phyloP scores from a whole-genome alignment of 2,888 invertebrate species.

The Andrena bicolor region DNA sequence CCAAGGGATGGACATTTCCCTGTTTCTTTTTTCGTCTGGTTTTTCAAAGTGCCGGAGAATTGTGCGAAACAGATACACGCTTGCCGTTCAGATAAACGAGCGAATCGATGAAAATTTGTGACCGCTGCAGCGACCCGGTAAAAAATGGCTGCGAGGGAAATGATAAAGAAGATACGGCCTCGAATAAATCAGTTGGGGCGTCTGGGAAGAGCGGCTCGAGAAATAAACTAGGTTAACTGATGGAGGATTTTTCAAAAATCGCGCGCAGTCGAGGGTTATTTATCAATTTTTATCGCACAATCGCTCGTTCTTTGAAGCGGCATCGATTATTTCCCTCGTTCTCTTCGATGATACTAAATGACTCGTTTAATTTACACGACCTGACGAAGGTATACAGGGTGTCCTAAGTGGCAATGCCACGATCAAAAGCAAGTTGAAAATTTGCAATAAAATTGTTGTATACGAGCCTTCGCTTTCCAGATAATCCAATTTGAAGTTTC shows the following conservation, averaged over 20 bases:
- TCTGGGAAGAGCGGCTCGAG: not conserved
- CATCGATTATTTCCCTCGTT: slow-evolving; percentile 25
- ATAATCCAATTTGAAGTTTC: too few relatives aligned
- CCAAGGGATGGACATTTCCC: not conserved
- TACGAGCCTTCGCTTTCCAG: too few relatives aligned
- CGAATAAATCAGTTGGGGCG: slow-evolving; percentile 21
- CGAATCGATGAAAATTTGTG: slow-evolving; percentile 33
- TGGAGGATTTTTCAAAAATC: slow-evolving; percentile 27
- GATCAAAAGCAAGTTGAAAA: too few relatives aligned
- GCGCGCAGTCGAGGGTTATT: not conserved
- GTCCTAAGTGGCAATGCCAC: too few relatives aligned
- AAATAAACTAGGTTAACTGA: slow-evolving; percentile 20
- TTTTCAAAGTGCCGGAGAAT: not conserved
- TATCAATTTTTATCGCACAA: slow-evolving; percentile 8
- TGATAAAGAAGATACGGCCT: slow-evolving; percentile 15
- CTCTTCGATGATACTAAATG: slow-evolving; percentile 20
- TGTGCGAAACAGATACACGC: not conserved
- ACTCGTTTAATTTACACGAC: slow-evolving; percentile 3
- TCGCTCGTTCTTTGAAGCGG: not conserved
- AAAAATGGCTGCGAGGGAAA: slow-evolving; percentile 16
- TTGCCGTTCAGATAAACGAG: not conserved
- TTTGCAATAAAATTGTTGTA: too few relatives aligned
- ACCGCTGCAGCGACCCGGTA: not conserved
- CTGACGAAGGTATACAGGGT: not conserved
- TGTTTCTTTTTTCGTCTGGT: not conserved